Base-by-base conservation (phyloP, 2,113 vertebrate species). In the Strix uralensis region DNA sequence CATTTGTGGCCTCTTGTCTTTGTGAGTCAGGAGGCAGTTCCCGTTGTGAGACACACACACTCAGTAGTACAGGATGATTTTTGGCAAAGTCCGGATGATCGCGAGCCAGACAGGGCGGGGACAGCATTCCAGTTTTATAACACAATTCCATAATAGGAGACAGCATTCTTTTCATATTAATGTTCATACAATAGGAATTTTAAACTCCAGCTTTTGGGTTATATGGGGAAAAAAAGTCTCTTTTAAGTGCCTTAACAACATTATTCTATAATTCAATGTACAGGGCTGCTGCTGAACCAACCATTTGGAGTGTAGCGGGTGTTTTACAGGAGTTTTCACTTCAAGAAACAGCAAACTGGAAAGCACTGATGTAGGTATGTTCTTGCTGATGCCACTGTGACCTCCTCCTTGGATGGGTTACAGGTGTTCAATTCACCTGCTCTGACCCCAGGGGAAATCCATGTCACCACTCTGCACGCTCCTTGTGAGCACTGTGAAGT, bases 111-210 rank as follows among this genome's bases (percentile, higher is more conserved):
- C 5, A 34, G 92, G 97, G 98, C 94, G 88, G 97, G 81, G 96
- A 97, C n/a, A 96, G 83, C 97, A 98, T 98, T 98, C 98, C 98
- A 98, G 96, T 97, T 97, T 97, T 93, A 97, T 98, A 98, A 98
- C 97, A 97, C 98, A 98, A 97, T 97, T 98, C 97, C 96, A 94
- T 98, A 97, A 96, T 96, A 97, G 96, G 97, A 93, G 89, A 95
- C 95, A 93, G 74, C 91, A 98, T 98, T 97, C 97, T 95, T 98
- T 97, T 98, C 97, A 95, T 98, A 97, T 97, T 97, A 92, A 97
- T 98, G 95, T 96, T 97, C 97, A 74, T 91, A 97, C 92, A 97
- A 97, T 80, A 96, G 96, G 94, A 92, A 95, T 94, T 94, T 96
- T 79, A 91, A 96, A 96, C 73, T 91, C 82, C 32, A 38, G 88